A percentile compares a stretch with the other conserved stretches of the same genome.
Evolutionary conservation across 2,888 invertebrate species (phyloP).

Genomic region (Chalcosyrphus nemorum): DNA sequence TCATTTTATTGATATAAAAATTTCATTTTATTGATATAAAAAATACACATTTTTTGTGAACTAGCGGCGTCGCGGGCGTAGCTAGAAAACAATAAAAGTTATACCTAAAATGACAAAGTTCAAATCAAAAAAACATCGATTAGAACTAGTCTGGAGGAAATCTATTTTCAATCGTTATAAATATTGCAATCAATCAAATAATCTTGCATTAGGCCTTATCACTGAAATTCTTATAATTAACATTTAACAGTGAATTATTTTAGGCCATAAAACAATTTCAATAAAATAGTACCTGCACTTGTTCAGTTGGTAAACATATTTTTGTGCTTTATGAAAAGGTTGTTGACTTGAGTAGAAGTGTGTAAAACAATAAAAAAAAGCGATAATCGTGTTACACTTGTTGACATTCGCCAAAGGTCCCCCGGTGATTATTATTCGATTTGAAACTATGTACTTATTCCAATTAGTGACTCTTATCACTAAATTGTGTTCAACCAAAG

Average conservation of each 20-base stretch:
- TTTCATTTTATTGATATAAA: too few relatives aligned
- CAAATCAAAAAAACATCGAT: neutral
- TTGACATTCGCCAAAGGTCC: neutral
- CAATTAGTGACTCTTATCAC: neutral
- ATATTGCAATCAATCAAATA: neutral
- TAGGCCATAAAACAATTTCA: neutral
- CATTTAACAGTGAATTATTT: neutral
- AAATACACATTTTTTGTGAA: too few relatives aligned
- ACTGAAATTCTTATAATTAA: neutral
- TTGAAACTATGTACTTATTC: neutral
- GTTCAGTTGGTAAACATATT: neutral
- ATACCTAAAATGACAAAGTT: neutral
- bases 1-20: too few relatives aligned
- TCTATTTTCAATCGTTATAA: neutral
- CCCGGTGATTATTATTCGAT: neutral
- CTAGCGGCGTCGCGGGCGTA: too few relatives aligned
- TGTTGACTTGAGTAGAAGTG: conserved; percentile 18
- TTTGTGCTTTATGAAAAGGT: conserved; percentile 1
- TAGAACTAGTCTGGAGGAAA: neutral
- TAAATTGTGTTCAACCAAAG: neutral
- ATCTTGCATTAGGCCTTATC: neutral
- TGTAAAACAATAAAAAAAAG: neutral
- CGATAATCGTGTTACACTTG: neutral
- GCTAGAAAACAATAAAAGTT: neutral
- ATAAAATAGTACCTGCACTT: neutral